phyloP scores from a whole-genome alignment of 2,113 vertebrate genomes.

The Limanda limanda region DNA sequence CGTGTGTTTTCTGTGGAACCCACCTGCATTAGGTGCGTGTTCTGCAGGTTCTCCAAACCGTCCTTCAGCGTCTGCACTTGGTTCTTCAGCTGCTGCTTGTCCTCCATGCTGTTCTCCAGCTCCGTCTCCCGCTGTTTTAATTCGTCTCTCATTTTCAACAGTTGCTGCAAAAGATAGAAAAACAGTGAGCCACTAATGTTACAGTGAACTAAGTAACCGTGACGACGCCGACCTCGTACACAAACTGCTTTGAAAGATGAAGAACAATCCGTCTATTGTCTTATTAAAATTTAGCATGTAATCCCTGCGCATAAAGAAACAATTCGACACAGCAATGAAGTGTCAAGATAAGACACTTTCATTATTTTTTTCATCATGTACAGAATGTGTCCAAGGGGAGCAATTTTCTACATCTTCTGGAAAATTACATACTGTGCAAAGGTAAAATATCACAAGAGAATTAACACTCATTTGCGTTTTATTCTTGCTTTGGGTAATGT shows the following conservation, averaged over 20 bases:
- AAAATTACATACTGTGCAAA: conserved; percentile 3
- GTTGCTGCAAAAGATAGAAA: conserved; percentile 83
- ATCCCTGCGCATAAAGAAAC: conserved; percentile 25
- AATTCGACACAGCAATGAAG: not conserved
- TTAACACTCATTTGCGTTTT: conserved; percentile 11
- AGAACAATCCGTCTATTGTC: not conserved
- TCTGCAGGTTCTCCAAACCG: conserved; percentile 83
- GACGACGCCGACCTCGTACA: not conserved
- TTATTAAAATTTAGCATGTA: conserved; percentile 29
- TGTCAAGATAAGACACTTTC: conserved; percentile 3
- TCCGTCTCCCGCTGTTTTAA: conserved; percentile 90
- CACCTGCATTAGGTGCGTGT: conserved; percentile 69
- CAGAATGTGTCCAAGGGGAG: not conserved
- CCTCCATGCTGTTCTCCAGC: conserved; percentile 89
- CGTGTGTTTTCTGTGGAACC: conserved; percentile 29
- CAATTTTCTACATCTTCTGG: not conserved
- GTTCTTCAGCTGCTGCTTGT: conserved; percentile 89
- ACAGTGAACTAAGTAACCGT: conserved; percentile 19
- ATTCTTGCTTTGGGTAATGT: conserved; percentile 14
- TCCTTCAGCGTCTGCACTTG: conserved; percentile 91
- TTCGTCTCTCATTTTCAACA: conserved; percentile 93
- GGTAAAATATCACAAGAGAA: not conserved
- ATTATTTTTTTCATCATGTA: not conserved
- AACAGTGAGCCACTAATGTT: conserved; percentile 27
- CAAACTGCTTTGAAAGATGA: not conserved